Percentiles rank a stretch among this genome's conserved stretches.
Evolutionary conservation across 2,888 invertebrate species (phyloP).

Genomic region (Ormyrus rosae): DNA sequence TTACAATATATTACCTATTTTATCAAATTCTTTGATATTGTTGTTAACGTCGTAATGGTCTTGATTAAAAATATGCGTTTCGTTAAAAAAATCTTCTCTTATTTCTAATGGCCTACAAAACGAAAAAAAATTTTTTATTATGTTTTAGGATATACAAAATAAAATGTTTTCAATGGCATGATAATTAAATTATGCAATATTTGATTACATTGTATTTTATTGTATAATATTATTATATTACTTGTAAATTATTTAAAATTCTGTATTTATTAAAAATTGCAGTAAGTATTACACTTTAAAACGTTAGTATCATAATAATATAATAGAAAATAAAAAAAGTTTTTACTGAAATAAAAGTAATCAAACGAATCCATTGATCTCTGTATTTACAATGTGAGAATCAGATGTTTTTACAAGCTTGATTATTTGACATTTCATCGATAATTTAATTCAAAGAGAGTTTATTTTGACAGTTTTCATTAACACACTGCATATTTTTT

Average conservation of each 20-base stretch:
- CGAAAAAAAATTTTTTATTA: not conserved
- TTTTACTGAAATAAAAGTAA: not conserved
- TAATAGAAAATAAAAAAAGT: no score
- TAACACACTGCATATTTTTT: no score
- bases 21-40: slow-evolving; percentile 33
- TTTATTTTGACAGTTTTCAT: not conserved
- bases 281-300: no score
- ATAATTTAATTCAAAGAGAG: not conserved
- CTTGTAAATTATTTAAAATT: no score
- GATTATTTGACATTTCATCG: not conserved
- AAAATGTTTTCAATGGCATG: no score
- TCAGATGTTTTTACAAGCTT: not conserved
- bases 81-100: slow-evolving; percentile 17
- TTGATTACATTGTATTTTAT: not conserved
- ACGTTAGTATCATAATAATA: no score
- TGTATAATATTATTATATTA: no score
- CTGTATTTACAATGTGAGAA: not conserved
- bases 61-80: not conserved
- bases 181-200: no score
- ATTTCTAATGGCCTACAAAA: not conserved
- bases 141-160: not conserved
- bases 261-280: no score
- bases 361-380: not conserved
- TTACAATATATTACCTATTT: slow-evolving; percentile 57
- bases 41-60: not conserved